These are phyloP conservation scores for Hirundichthys speculiger DNA, from an alignment of 2,113 vertebrate species.

Conservation along the genomic window DNA sequence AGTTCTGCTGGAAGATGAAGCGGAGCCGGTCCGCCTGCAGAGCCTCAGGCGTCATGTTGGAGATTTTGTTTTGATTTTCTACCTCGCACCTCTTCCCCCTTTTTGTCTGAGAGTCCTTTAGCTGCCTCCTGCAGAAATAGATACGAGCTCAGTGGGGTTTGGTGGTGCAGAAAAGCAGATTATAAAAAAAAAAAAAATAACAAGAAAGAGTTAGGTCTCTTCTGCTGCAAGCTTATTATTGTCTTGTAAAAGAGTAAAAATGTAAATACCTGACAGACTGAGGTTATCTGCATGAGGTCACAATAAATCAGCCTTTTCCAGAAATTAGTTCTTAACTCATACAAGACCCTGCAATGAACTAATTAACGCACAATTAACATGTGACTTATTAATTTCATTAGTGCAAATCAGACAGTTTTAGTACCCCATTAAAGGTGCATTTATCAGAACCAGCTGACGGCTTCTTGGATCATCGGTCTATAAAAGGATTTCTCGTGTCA, in stretches of 20 bases:
- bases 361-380: conserved; percentile 7
- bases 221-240: background rate
- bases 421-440: conserved; percentile 19
- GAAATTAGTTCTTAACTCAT: conserved; percentile 4
- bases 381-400: conserved; percentile 13
- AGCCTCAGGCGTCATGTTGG: conserved; percentile 59
- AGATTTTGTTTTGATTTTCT: conserved; percentile 60
- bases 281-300: background rate
- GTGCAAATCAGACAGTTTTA: conserved; percentile 14
- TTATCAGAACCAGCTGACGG: conserved; percentile 10
- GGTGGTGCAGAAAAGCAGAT: conserved; percentile 33
- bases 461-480: background rate
- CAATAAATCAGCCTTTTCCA: background rate
- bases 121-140: conserved; percentile 62
- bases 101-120: conserved; percentile 19
- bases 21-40: conserved; percentile 34
- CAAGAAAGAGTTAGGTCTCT: conserved; percentile 8
- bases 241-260: background rate
- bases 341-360: background rate
- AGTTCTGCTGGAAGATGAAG: conserved; percentile 58
- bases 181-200: conserved; percentile 41
- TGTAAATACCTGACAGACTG: background rate
- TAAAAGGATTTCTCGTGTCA: background rate
- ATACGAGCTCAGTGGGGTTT: conserved; percentile 55
- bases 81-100: conserved; percentile 29